Percentiles rank a stretch among this genome's conserved stretches.
phyloP scores from a whole-genome alignment of 2,797 vertebrate species.

The Sorex maritimensis region DNA sequence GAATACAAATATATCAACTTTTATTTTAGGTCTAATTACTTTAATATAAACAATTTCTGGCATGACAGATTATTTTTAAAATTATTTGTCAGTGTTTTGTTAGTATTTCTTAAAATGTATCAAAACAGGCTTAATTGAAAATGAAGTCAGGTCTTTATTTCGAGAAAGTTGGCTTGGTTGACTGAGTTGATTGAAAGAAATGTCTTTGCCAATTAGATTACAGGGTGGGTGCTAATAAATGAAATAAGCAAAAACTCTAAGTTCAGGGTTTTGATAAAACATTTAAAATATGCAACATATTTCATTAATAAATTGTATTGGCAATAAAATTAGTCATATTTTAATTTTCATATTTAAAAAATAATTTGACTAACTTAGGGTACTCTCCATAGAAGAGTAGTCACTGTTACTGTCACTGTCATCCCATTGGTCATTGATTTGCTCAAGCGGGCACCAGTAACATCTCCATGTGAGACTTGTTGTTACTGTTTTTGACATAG shows the following conservation, averaged over 20 bases:
- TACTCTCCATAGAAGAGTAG: conserved; percentile 50
- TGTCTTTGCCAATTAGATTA: not conserved
- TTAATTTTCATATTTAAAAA: conserved; percentile 61
- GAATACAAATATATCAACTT: conserved; percentile 48
- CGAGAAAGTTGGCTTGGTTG: conserved; percentile 30
- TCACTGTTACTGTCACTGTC: too few relatives aligned
- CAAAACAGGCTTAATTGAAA: conserved; percentile 60
- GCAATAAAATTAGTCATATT: conserved; percentile 67
- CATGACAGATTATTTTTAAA: conserved; percentile 52
- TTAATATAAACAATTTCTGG: conserved; percentile 60
- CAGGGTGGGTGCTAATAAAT: conserved; percentile 12
- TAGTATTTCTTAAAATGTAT: conserved; percentile 65
- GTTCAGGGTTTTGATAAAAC: conserved; percentile 60
- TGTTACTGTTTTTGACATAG: too few relatives aligned
- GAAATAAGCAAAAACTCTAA: conserved; percentile 31
- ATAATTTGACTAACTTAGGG: conserved; percentile 49
- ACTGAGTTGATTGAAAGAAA: not conserved
- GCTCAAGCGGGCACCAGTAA: too few relatives aligned
- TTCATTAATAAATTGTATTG: conserved; percentile 49
- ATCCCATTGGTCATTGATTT: too few relatives aligned
- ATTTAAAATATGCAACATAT: conserved; percentile 37
- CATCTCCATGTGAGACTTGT: too few relatives aligned
- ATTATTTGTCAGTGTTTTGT: conserved; percentile 64
- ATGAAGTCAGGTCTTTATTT: conserved; percentile 55
- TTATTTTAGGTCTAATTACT: conserved; percentile 68